These are phyloP conservation scores for Lethenteron reissneri DNA, from an alignment of 2,113 vertebrate species.

Conservation along the genomic window DNA sequence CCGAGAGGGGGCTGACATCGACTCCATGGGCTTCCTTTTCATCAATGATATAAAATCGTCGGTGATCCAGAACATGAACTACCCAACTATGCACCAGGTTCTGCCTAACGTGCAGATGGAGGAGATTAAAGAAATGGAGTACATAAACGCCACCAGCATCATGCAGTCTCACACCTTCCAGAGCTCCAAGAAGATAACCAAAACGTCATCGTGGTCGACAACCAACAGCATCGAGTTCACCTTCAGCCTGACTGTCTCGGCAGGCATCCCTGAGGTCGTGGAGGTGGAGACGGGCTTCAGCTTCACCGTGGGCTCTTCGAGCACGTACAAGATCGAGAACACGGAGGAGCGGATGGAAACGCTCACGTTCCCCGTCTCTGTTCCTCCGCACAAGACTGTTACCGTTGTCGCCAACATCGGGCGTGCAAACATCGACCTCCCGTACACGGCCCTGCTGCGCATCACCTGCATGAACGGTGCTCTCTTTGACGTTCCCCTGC, in stretches of 20 bases:
- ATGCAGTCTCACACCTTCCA: conserved; percentile 4
- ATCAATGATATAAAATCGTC: conserved; percentile 12
- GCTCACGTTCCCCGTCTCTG: no score
- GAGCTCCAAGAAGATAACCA: conserved; percentile 10
- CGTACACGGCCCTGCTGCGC: conserved; percentile 12
- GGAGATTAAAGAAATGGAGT: conserved; percentile 10
- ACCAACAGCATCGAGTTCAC: background rate
- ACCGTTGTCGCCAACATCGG: conserved; percentile 10
- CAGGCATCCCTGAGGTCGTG: conserved; percentile 8
- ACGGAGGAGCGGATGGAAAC: no score
- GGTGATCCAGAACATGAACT: conserved; percentile 6
- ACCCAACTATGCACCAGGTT: conserved; percentile 12
- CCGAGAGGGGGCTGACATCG: conserved; percentile 7
- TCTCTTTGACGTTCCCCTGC: conserved; percentile 7
- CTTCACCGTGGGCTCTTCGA: no score
- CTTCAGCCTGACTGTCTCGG: conserved; percentile 9
- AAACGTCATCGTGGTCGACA: conserved; percentile 11
- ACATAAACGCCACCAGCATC: background rate
- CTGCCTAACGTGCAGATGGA: conserved; percentile 8
- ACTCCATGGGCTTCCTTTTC: conserved; percentile 11
- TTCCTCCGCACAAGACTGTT: conserved; percentile 9
- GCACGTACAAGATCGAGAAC: no score
- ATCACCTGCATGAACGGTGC: conserved; percentile 12
- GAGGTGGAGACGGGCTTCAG: background rate
- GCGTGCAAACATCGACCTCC: conserved; percentile 12